phyloP scores from a whole-genome alignment of 2,113 vertebrate genomes.

The Gymnorhina tibicen region DNA sequence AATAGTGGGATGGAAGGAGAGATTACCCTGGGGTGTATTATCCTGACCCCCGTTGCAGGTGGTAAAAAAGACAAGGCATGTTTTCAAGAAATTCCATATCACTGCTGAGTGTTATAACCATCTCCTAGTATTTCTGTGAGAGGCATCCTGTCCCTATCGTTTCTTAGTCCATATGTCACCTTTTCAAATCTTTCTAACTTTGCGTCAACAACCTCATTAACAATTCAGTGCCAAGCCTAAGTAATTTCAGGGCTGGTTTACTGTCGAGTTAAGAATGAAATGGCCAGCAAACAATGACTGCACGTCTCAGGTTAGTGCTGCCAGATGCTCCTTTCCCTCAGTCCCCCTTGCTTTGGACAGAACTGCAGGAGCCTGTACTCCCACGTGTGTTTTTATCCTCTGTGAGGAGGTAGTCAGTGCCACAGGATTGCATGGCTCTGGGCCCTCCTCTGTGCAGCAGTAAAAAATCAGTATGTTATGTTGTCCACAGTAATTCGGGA shows the following conservation, averaged over 20 bases:
- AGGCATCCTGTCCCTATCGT: background rate
- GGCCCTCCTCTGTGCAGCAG: background rate
- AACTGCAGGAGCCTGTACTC: background rate
- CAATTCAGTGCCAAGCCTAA: background rate
- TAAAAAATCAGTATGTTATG: background rate
- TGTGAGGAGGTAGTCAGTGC: background rate
- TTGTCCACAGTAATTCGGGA: background rate
- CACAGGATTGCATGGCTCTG: background rate
- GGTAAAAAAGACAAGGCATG: background rate
- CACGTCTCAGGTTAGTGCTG: background rate
- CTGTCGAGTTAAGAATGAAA: background rate
- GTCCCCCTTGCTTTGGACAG: background rate
- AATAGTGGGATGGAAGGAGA: background rate
- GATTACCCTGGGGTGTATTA: background rate
- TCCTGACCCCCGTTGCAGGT: background rate
- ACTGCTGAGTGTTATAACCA: background rate
- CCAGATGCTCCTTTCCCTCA: background rate
- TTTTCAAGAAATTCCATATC: background rate
- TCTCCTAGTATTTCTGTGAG: background rate
- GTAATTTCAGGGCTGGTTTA: background rate
- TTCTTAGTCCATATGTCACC: background rate
- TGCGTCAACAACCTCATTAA: background rate
- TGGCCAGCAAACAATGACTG: background rate
- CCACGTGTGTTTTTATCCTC: background rate
- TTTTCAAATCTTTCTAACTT: background rate